phyloP scores from a whole-genome alignment of 1,140 invertebrate species.

The Physella acuta region DNA sequence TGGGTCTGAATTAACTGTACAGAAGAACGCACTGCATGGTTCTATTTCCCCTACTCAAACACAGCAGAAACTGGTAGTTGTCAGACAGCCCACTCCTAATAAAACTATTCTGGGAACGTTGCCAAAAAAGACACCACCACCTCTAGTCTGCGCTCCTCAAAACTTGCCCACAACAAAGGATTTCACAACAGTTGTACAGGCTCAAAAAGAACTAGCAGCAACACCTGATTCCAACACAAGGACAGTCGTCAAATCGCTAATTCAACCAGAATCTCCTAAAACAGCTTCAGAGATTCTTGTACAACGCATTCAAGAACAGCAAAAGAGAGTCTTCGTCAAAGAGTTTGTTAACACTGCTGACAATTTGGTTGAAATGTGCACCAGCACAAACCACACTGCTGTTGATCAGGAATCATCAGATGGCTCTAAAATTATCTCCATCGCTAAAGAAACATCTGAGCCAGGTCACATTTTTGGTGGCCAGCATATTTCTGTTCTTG shows the following conservation, averaged over 20 bases:
- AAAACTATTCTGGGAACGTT: no score
- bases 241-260: not conserved
- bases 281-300: conserved; percentile 19
- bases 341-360: not conserved
- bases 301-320: conserved; percentile 1
- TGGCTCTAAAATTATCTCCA: not conserved
- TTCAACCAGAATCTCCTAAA: conserved; percentile 3
- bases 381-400: no score
- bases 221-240: not conserved
- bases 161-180: not conserved
- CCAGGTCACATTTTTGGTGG: not conserved
- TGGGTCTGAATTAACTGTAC: not conserved
- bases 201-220: not conserved
- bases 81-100: not conserved
- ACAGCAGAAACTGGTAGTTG: not conserved
- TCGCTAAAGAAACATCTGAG: not conserved
- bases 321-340: not conserved
- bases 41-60: not conserved
- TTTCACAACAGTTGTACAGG: not conserved
- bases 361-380: not conserved
- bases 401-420: no score
- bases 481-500: not conserved
- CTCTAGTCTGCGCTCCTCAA: not conserved
- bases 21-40: not conserved
- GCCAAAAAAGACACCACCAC: no score